Evolutionary conservation across 2,797 vertebrate genomes (phyloP), one percentile per base, ranked within the genome.

Genomic region (Anolis apletophallus): DNA sequence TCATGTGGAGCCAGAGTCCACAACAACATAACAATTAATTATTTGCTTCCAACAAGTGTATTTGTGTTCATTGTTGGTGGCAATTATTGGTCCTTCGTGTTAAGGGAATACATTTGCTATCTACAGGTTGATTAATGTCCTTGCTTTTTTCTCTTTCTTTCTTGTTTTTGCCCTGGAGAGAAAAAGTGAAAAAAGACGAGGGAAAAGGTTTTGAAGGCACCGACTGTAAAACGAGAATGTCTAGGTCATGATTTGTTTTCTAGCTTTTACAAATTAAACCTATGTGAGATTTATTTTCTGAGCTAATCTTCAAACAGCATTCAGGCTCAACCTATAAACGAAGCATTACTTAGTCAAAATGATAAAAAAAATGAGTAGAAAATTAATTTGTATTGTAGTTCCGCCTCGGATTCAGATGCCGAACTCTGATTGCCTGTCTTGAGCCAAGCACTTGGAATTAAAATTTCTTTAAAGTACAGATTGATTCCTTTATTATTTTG

Each of bases 231-330:
- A 81, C 32, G 14, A 7, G 57, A 74, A 64, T n/a, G 34, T 80
- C 36, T 78, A 68, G 76, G 32, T 85, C 59, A 75, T 80, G n/a
- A 78, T 80, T 71, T 61, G 13, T 73, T 87, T 90, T 84, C 50
- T 77, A 71, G n/a, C 69, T 69, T 80, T 75, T 72, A 54, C 23
- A 82, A 84, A 83, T 84, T 74, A 85, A 84, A 81, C 14, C 4
- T 88, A 29, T 1, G 13, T 1, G 72, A 55, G 17, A 81, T 87
- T 85, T 88, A 84, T 85, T 90, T 88, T 52, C 10, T 29, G 7
- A 78, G 57, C 36, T 57, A 71, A 36, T 85, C 90, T 90, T 89
- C 75, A 88, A 90, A 90, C 69, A 68, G 73, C 87, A 81, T 26
- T 64, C 59, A 76, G 8, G 1, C 81, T 87, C 72, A 26, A 57